These are phyloP conservation scores for Spinus pinus DNA, from an alignment of 2,797 vertebrate species.

Conservation along the genomic window DNA sequence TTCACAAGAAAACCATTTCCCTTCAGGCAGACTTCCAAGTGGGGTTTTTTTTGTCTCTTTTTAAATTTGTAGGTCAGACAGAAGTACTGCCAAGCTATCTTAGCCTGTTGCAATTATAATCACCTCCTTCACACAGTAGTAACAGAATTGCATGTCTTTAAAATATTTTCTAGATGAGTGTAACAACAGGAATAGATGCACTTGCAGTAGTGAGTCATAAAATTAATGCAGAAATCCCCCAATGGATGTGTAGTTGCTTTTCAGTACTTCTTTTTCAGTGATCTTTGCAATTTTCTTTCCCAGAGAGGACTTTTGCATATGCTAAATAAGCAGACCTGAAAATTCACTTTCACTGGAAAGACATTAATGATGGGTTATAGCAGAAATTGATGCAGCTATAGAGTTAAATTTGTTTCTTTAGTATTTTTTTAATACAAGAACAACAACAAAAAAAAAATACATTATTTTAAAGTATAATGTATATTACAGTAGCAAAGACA, in stretches of 20 bases:
- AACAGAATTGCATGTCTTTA: neutral
- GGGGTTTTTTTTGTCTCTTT: neutral
- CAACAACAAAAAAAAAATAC: neutral
- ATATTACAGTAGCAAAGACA: neutral
- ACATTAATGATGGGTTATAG: neutral
- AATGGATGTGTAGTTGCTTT: neutral
- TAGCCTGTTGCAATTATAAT: neutral
- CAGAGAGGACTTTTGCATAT: neutral
- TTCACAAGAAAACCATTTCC: conserved; percentile 21
- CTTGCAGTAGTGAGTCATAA: neutral
- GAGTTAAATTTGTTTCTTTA: neutral
- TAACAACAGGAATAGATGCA: neutral
- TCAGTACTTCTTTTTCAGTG: neutral
- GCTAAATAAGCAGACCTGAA: neutral
- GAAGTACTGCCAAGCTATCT: neutral
- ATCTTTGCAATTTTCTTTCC: neutral
- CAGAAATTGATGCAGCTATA: neutral
- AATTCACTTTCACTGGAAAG: neutral
- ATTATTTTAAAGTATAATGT: neutral
- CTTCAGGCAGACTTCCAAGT: conserved; percentile 33
- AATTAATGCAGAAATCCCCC: neutral
- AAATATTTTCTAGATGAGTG: neutral
- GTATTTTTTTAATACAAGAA: neutral
- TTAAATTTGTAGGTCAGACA: conserved; percentile 43
- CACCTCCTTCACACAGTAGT: neutral